Evolutionary conservation across 2,888 invertebrate species (phyloP), one percentile per base, ranked within the genome.

Genomic region (Pandemis heparana): DNA sequence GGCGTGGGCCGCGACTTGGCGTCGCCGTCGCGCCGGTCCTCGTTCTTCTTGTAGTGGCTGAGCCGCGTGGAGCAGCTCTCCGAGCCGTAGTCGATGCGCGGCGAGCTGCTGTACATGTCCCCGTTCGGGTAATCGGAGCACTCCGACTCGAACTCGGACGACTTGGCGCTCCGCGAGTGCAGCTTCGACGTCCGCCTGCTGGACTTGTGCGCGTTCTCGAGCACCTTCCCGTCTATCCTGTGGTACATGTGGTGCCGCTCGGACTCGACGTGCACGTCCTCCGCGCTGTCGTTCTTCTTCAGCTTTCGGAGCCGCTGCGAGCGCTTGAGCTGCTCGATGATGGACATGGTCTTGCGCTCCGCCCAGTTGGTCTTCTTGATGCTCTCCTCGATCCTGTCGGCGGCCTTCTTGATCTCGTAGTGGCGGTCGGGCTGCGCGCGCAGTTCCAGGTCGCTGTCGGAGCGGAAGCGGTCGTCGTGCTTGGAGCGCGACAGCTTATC

Each of bases 141-240:
- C 82, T 97, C 97, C n/a, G 96, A 97, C 83, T 97, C 97, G 79
- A 97, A 96, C 83, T 97, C 97, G 9, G 97, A 91, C 0, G 97
- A 97, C 79, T 96, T 96, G 0, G 96, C 96, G 83, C 96, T 96
- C 65, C 96, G 88, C 9, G 94, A 92, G 81, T 95, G 95, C 23
- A 94, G 75, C 78, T 91, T 92, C 0, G 95, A 92, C 7, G 92
- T 85, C 51, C 95, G 87, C 71, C 90, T 87, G 78, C 93, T 94
- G 9, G 95, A 94, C 77, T 95, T 95, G 82, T 95, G 95, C 18
- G 94, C 94, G 83, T 94, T 95, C 79, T 94, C 94, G n/a, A 95
- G 79, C 3, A 94, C 90, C 78, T 95, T 95, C 8, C 95, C 95
- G 81, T 95, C 95, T 83, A 94, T 94, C 76, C 93, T 84, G 76